These are phyloP conservation scores for Heliconius cydno DNA, from an alignment of 2,888 invertebrate genomes.

Conservation along the genomic window DNA sequence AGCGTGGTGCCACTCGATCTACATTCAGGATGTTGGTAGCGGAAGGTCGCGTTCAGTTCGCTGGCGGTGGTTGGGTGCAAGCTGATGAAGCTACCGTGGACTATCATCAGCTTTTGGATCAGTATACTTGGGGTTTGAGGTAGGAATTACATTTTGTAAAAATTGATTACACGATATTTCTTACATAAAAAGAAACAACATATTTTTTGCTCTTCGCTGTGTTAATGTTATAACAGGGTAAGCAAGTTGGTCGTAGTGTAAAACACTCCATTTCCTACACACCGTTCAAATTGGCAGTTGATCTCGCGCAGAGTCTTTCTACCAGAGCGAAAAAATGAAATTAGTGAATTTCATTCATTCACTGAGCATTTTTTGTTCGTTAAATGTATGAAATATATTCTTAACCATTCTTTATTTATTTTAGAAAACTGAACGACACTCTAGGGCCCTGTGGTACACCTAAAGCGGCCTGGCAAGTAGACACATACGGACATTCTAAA, in stretches of 20 bases:
- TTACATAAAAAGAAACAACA: too few species aligned
- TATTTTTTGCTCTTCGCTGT: too few species aligned
- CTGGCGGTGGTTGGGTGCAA: conserved; percentile 84
- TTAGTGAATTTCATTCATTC: too few species aligned
- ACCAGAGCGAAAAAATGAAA: too few species aligned
- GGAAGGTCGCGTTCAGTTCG: conserved; percentile 84
- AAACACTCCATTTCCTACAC: too few species aligned
- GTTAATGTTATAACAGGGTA: too few species aligned
- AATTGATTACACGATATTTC: too few species aligned
- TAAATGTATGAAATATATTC: too few species aligned
- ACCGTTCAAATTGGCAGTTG: too few species aligned
- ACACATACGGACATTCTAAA: conserved; percentile 90
- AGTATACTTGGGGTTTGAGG: conserved; percentile 85
- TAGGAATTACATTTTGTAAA: not conserved
- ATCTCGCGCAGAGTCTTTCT: too few species aligned
- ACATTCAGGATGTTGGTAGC: conserved; percentile 84
- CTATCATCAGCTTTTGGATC: conserved; percentile 88
- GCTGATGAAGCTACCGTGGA: conserved; percentile 86
- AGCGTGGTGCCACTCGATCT: conserved; percentile 79
- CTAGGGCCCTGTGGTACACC: conserved; percentile 90
- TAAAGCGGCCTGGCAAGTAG: conserved; percentile 92
- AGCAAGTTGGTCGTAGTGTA: too few species aligned
- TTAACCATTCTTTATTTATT: conserved; percentile 39
- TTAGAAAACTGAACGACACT: conserved; percentile 85
- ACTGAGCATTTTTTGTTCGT: too few species aligned